These are phyloP conservation scores for Embidobia sp. DNA, from an alignment of 2,888 invertebrate genomes.

Conservation along the genomic window DNA sequence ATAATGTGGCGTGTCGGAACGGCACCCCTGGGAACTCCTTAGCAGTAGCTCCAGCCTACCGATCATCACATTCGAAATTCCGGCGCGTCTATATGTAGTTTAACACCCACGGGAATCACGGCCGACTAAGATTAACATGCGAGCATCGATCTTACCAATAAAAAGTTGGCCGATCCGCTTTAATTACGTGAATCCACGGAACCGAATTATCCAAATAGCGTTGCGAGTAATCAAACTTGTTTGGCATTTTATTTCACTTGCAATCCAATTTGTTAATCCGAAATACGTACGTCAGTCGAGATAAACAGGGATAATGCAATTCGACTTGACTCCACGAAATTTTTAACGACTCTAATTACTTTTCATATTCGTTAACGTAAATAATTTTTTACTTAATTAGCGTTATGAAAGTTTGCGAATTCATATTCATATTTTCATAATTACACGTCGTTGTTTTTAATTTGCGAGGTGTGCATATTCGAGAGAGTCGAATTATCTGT, in stretches of 20 bases:
- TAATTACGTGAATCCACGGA: constrained; percentile 38
- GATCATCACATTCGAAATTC: constrained; percentile 69
- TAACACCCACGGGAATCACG: constrained; percentile 61
- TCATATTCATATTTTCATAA: too few species aligned
- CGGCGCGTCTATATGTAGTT: constrained; percentile 61
- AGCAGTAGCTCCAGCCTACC: constrained; percentile 67
- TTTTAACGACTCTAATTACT: too few species aligned
- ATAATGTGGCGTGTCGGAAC: constrained; percentile 66
- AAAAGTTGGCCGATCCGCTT: constrained; percentile 33
- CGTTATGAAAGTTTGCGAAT: too few species aligned
- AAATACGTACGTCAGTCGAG: neutral
- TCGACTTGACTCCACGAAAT: too few species aligned
- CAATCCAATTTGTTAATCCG: neutral
- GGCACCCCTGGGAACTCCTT: constrained; percentile 72
- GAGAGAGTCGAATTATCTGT: constrained; percentile 5
- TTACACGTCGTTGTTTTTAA: too few species aligned
- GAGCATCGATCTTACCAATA: constrained; percentile 45
- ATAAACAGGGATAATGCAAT: too few species aligned
- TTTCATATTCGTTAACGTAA: too few species aligned
- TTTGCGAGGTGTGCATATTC: neutral
- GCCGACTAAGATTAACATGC: constrained; percentile 61
- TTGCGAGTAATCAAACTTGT: constrained; percentile 14
- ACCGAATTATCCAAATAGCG: constrained; percentile 7
- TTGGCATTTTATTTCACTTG: constrained; percentile 7
- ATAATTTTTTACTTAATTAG: too few species aligned